A percentile compares a stretch with the other conserved stretches of the same genome.
Evolutionary conservation across 2,113 vertebrate species (phyloP).

Genomic region (Chionis minor): DNA sequence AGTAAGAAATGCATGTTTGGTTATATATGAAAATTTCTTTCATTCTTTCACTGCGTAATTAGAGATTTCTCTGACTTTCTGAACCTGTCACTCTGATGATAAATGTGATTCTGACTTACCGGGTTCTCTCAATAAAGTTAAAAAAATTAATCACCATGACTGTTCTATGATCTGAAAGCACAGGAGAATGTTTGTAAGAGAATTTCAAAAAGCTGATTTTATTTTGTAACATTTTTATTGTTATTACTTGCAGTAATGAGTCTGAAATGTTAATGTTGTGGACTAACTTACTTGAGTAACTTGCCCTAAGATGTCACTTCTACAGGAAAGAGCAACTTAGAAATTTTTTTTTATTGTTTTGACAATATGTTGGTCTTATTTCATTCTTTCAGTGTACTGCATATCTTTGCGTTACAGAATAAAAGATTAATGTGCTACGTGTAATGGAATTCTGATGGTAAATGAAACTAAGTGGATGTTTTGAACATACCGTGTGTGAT

Average conservation of each 20-base stretch:
- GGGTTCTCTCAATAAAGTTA: background rate
- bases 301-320: background rate
- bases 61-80: background rate
- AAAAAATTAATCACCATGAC: background rate
- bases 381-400: background rate
- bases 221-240: background rate
- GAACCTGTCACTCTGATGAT: background rate
- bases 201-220: background rate
- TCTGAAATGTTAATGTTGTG: background rate
- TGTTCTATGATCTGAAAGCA: background rate
- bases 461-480: background rate
- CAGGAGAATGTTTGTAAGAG: background rate
- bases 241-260: background rate
- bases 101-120: fast-evolving
- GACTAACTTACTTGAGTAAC: background rate
- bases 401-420: background rate
- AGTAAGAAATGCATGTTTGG: constrained; percentile 66
- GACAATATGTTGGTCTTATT: background rate
- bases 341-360: background rate
- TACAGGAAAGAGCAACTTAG: background rate
- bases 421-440: background rate
- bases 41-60: background rate
- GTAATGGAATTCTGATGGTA: background rate
- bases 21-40: background rate
- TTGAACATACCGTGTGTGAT: background rate